Evolutionary conservation across 2,797 vertebrate genomes (phyloP), one percentile per base, ranked within the genome.

Genomic region (Scolopax bukidnonensis): DNA sequence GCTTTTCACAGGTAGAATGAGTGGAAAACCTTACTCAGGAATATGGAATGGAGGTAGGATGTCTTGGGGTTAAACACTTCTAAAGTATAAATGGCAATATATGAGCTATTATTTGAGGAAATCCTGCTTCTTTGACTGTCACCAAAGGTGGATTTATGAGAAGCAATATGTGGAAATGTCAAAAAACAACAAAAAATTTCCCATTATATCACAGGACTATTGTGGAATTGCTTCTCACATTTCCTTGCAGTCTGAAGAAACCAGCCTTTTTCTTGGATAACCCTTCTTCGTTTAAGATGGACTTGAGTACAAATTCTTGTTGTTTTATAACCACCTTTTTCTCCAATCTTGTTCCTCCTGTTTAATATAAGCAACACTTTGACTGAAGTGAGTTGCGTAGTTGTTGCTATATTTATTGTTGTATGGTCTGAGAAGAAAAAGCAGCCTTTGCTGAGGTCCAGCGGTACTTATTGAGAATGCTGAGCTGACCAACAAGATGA

Each of bases 1-100:
- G 10, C 45, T 87, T 23, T 4, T 28, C 82, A 23, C 11, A 57
- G 11, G 24, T 32, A 53, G 47, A 81, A 84, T 6, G 6, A 81
- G 4, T 13, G 59, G 57, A 67, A 89, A 91, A 25, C 2, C 4
- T 57, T 38, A 19, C 9, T 40, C 11, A n/a, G 21, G 38, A 56
- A 30, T n/a, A 20, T 0, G 2, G 1, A 25, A 2, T 10, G 32
- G 10, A 84, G 7, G 27, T 30, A 71, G 21, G 6, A 54, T 25
- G 41, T 4, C 11, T 69, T 32, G 10, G 16, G 51, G 4, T 75
- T 54, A 84, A 80, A 69, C 7, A 36, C 3, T 76, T 87, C 0
- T 8, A 2, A 75, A 71, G 27, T 16, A 18, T 41, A 81, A 81
- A 36, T 73, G 32, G 25, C n/a, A 30, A 40, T 36, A 33, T 10